Percentiles rank a stretch among this genome's conserved stretches.
phyloP scores from a whole-genome alignment of 2,113 vertebrate genomes.

The Heptranchias perlo region DNA sequence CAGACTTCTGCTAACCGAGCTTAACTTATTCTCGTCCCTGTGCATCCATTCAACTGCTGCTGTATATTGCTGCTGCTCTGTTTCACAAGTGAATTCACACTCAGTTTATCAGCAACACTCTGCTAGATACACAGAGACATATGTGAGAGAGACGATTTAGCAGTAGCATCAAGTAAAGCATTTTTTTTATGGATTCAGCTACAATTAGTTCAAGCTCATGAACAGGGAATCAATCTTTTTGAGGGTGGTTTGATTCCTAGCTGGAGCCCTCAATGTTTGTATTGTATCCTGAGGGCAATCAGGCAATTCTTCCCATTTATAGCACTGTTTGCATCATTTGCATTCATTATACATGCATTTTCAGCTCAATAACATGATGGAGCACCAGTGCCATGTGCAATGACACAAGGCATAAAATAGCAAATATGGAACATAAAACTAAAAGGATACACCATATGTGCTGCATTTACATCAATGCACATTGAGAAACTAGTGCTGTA shows the following conservation, averaged over 20 bases:
- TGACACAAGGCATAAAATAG: slow-evolving; percentile 33
- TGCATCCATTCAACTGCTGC: neutral
- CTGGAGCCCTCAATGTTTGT: slow-evolving; percentile 32
- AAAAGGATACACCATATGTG: slow-evolving; percentile 32
- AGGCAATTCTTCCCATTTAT: slow-evolving; percentile 35
- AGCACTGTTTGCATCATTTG: slow-evolving; percentile 30
- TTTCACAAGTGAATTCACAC: neutral
- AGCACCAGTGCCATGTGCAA: slow-evolving; percentile 5
- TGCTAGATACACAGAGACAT: slow-evolving; percentile 19
- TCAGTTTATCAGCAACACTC: slow-evolving; percentile 27
- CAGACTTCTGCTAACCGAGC: neutral
- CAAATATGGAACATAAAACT: slow-evolving; percentile 32
- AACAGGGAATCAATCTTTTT: slow-evolving; percentile 33
- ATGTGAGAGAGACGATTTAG: neutral
- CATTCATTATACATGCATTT: slow-evolving; percentile 21
- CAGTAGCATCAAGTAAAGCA: neutral
- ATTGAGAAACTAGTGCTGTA: neutral
- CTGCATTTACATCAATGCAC: slow-evolving; percentile 28
- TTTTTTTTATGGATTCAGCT: slow-evolving; percentile 16
- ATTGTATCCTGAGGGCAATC: slow-evolving; percentile 26
- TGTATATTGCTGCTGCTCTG: neutral
- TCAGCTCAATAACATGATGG: slow-evolving; percentile 33
- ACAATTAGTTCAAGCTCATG: slow-evolving; percentile 32
- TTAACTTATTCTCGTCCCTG: neutral
- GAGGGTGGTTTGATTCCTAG: slow-evolving; percentile 33